These are phyloP conservation scores for Alligator sinensis DNA, from an alignment of 2,113 vertebrate species.

Conservation along the genomic window DNA sequence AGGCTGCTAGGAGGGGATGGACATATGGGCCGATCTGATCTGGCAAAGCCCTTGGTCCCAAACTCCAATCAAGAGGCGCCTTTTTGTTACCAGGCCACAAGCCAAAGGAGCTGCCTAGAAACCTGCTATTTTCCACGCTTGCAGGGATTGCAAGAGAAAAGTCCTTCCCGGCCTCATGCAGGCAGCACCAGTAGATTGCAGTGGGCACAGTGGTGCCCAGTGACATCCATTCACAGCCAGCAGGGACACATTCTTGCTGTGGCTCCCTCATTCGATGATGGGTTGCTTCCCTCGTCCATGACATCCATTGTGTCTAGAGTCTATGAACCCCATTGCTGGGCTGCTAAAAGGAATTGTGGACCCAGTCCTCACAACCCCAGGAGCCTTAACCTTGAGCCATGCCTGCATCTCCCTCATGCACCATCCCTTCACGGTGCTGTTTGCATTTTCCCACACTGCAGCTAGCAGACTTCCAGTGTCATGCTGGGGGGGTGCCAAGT, in stretches of 20 bases:
- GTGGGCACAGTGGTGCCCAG: neutral
- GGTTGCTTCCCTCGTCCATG: neutral
- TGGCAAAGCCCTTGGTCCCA: neutral
- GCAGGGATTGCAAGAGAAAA: neutral
- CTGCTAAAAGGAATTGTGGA: neutral
- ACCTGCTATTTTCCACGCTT: neutral
- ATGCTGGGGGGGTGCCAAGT: neutral
- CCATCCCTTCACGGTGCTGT: neutral
- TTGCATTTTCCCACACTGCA: neutral
- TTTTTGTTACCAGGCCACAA: neutral
- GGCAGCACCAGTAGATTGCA: neutral
- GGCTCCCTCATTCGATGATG: neutral
- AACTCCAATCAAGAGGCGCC: too few relatives aligned
- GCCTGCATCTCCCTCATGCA: neutral
- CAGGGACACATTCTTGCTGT: neutral
- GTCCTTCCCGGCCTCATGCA: neutral
- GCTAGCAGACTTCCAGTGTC: neutral
- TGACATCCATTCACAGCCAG: neutral
- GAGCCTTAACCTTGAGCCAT: neutral
- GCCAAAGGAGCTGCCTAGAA: neutral
- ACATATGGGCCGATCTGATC: neutral
- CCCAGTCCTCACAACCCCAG: neutral
- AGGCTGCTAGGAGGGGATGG: neutral
- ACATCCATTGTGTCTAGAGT: neutral
- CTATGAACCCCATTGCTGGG: neutral